A percentile compares a stretch with the other conserved stretches of the same genome.
phyloP scores from a whole-genome alignment of 2,888 invertebrate species.

The Ryuthela nishihirai region DNA sequence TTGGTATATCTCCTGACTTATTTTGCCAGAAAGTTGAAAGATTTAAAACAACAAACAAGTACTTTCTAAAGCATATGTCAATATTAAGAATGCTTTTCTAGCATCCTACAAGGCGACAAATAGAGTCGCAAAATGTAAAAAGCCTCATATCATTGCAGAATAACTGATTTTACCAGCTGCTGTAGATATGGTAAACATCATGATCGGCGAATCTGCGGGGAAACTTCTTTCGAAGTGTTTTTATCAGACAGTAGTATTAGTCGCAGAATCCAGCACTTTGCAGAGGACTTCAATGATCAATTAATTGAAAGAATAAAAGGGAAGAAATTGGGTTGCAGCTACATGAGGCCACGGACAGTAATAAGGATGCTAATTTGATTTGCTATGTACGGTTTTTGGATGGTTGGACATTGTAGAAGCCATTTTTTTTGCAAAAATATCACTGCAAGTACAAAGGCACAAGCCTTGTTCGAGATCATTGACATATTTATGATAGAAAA shows the following conservation, averaged over 20 bases:
- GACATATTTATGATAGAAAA: too few relatives aligned
- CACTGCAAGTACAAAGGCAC: too few relatives aligned
- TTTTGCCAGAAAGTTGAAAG: neutral
- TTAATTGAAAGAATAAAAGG: slow-evolving; percentile 42
- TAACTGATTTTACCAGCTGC: neutral
- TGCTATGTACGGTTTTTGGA: too few relatives aligned
- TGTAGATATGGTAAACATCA: slow-evolving; percentile 2
- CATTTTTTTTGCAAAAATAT: too few relatives aligned
- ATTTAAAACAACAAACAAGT: neutral
- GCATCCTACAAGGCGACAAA: slow-evolving; percentile 1
- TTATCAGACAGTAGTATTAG: slow-evolving; percentile 47
- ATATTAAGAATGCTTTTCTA: neutral
- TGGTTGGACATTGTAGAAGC: too few relatives aligned
- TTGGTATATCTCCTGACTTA: neutral
- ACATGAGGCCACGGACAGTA: too few relatives aligned
- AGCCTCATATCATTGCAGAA: slow-evolving; percentile 1
- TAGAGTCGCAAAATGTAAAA: neutral
- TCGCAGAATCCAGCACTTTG: slow-evolving; percentile 46
- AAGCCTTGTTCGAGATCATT: too few relatives aligned
- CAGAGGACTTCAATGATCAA: slow-evolving; percentile 45
- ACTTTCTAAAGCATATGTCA: too few relatives aligned
- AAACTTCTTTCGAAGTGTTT: slow-evolving; percentile 24
- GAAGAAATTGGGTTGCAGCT: too few relatives aligned
- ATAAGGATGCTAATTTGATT: too few relatives aligned
- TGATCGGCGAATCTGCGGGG: neutral